Conservation (phyloP, 1,140 invertebrate species). For the fruit fly (Drosophila melanogaster) region Release_6_plus_ISO1_MT NT_033779.5:10294001-10294500, state of each 20-base stretch:
- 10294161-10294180: constrained; percentile 7
- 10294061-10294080: neutral
- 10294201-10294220: neutral
- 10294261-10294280: neutral
- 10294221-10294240: neutral
- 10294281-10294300: neutral
- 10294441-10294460: neutral
- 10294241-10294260: neutral
- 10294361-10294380: neutral
- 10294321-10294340: too few species aligned
- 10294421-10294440: too few species aligned
- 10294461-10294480: constrained; percentile 45
- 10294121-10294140: neutral
- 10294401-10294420: neutral
- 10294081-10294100: neutral
- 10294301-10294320: too few species aligned
- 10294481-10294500: constrained; percentile 53
- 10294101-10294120: neutral
- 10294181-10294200: neutral
- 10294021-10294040: constrained; percentile 20
- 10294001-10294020: constrained; percentile 9
- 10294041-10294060: neutral
- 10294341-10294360: too few species aligned
- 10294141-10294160: neutral
- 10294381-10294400: neutral